Percentiles rank a stretch among this genome's conserved stretches.
Evolutionary conservation across 2,113 vertebrate genomes (phyloP).

Genomic region (Rousettus leschenaultii): DNA sequence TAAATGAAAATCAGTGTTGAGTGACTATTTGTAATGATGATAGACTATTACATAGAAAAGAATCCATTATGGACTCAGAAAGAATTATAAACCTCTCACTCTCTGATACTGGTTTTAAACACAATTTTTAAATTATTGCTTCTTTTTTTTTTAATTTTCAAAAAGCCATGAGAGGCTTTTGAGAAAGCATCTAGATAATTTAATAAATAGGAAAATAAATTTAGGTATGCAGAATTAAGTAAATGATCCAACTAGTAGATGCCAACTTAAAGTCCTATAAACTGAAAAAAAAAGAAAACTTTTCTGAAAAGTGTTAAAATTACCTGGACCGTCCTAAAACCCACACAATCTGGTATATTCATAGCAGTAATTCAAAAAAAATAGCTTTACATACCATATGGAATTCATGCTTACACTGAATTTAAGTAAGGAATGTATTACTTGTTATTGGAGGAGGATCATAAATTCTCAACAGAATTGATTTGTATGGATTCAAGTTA

Average conservation of each 20-base stretch:
- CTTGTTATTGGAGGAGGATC: neutral
- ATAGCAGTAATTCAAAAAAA: neutral
- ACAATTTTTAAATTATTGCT: neutral
- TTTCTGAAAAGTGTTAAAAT: conserved; percentile 7
- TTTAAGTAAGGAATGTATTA: neutral
- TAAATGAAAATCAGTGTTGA: neutral
- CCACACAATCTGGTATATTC: neutral
- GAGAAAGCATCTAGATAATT: neutral
- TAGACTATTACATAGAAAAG: neutral
- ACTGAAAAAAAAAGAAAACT: neutral
- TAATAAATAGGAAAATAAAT: neutral
- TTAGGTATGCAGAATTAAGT: neutral
- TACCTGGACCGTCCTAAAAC: neutral
- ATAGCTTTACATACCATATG: neutral
- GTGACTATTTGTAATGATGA: neutral
- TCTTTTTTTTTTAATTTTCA: neutral
- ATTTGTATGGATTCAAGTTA: neutral
- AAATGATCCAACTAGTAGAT: neutral
- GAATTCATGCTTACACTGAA: neutral
- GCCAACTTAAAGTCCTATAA: neutral
- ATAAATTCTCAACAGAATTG: neutral
- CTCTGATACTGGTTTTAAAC: neutral
- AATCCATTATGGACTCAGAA: neutral
- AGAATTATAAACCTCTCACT: neutral
- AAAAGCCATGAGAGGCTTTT: neutral